These are phyloP conservation scores for Xanthia icteritia DNA, from an alignment of 2,888 invertebrate genomes.

Conservation along the genomic window DNA sequence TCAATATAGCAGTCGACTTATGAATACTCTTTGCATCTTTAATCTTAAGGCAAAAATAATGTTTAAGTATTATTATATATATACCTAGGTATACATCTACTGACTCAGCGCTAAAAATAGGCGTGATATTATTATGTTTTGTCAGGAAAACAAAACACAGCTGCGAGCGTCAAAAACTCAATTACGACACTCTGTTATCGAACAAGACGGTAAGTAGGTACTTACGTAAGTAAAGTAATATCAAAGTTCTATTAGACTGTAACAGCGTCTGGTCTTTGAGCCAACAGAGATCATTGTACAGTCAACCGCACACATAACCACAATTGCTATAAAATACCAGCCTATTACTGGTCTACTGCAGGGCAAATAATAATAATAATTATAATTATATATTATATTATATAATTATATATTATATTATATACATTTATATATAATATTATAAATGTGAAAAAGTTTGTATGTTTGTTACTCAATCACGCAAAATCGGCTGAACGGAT, in stretches of 20 bases:
- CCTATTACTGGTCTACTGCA: background rate
- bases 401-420: too few relatives aligned
- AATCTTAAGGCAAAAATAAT: too few relatives aligned
- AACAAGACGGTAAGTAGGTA: background rate
- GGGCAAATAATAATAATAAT: background rate
- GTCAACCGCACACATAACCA: background rate
- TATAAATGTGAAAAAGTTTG: too few relatives aligned
- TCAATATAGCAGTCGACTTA: too few relatives aligned
- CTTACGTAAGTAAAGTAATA: constrained; percentile 13
- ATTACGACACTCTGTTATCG: constrained; percentile 10
- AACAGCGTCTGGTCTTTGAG: background rate
- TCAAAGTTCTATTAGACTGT: constrained; percentile 1
- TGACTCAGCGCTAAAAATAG: too few relatives aligned
- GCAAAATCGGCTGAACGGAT: too few relatives aligned
- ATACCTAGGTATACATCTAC: too few relatives aligned
- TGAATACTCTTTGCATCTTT: too few relatives aligned
- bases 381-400: too few relatives aligned
- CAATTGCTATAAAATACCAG: background rate
- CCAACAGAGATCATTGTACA: background rate
- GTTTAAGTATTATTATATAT: too few relatives aligned
- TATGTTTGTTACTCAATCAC: too few relatives aligned
- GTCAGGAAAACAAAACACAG: background rate
- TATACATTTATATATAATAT: too few relatives aligned
- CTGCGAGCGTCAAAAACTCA: constrained; percentile 2
- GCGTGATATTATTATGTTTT: background rate